These are phyloP conservation scores for Gopherus evgoodei DNA, from an alignment of 2,113 vertebrate species.

Conservation along the genomic window DNA sequence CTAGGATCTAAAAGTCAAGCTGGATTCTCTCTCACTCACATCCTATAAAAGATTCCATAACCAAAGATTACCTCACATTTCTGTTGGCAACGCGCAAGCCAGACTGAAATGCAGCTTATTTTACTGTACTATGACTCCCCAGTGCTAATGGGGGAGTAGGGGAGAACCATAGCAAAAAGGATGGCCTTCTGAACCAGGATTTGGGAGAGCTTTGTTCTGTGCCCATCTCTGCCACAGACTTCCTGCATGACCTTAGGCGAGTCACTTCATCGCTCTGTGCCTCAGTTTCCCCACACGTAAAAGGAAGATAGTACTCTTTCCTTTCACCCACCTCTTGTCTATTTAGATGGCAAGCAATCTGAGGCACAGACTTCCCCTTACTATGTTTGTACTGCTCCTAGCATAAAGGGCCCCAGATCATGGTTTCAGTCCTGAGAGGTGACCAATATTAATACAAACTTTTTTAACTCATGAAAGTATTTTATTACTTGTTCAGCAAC, in stretches of 20 bases:
- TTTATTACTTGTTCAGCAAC: neutral
- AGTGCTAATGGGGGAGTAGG: too few relatives aligned
- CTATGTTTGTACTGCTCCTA: neutral
- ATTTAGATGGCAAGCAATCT: neutral
- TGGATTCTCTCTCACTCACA: neutral
- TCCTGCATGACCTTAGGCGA: neutral
- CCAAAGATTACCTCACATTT: too few relatives aligned
- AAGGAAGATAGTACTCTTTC: neutral
- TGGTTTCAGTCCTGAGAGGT: neutral
- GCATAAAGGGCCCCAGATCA: neutral
- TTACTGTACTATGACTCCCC: neutral
- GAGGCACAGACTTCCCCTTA: neutral
- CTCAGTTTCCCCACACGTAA: neutral
- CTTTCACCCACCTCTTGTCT: neutral
- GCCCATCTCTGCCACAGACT: too few relatives aligned
- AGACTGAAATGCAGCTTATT: neutral
- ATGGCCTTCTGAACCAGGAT: neutral
- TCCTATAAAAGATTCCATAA: too few relatives aligned
- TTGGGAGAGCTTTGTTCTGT: neutral
- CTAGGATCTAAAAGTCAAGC: neutral
- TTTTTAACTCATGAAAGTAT: neutral
- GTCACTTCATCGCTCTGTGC: neutral
- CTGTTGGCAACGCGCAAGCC: too few relatives aligned
- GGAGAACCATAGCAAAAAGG: neutral
- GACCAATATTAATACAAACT: neutral